These are phyloP conservation scores for Eustalomyia histrio DNA, from an alignment of 2,888 invertebrate species.

Conservation along the genomic window DNA sequence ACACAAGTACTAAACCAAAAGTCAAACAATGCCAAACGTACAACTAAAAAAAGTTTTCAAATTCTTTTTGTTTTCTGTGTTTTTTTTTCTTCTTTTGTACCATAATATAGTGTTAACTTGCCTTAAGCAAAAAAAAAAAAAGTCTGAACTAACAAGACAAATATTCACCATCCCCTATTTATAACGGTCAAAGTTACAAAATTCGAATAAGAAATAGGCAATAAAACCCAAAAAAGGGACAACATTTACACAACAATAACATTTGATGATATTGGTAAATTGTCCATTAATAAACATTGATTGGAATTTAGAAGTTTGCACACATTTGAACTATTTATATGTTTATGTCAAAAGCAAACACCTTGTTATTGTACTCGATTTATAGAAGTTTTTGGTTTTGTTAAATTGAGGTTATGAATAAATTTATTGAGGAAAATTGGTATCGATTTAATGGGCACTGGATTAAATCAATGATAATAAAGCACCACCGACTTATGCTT, in stretches of 20 bases:
- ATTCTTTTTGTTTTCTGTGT: constrained; percentile 26
- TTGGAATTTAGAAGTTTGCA: constrained; percentile 62
- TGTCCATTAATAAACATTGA: constrained; percentile 65
- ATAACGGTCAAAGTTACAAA: constrained; percentile 46
- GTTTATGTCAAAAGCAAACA: constrained; percentile 24
- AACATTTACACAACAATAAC: constrained; percentile 53
- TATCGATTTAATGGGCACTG: constrained; percentile 54
- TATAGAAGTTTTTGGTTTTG: constrained; percentile 8
- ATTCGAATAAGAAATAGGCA: constrained; percentile 10
- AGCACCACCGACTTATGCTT: neutral
- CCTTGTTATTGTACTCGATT: constrained; percentile 2
- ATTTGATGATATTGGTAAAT: constrained; percentile 51
- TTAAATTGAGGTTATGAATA: constrained; percentile 59
- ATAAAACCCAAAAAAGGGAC: constrained; percentile 35
- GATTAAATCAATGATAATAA: constrained; percentile 50
- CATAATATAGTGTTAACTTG: constrained; percentile 47
- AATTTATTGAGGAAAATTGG: constrained; percentile 56
- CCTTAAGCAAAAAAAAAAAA: constrained; percentile 37
- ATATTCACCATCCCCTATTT: constrained; percentile 46
- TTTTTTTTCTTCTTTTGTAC: constrained; percentile 7
- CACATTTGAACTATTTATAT: constrained; percentile 9
- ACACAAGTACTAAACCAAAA: constrained; percentile 63
- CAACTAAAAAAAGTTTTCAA: constrained; percentile 48
- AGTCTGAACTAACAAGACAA: constrained; percentile 9
- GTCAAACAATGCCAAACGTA: constrained; percentile 54